phyloP scores from a whole-genome alignment of 2,113 vertebrate genomes.

The Megaleporinus macrocephalus region DNA sequence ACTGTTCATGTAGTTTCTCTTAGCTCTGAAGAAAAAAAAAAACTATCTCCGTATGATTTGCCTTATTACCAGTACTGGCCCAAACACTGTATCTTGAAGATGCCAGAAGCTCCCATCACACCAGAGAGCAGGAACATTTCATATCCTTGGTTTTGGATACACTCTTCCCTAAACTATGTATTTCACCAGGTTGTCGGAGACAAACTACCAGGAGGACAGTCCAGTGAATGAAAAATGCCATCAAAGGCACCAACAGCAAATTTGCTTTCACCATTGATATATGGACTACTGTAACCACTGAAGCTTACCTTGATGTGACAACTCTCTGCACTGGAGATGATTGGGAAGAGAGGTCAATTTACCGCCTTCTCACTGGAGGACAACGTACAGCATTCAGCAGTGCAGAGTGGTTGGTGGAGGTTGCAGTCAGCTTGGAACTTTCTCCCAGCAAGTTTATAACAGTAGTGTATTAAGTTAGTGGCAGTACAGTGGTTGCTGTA shows the following conservation, averaged over 20 bases:
- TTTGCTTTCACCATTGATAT: constrained; percentile 7
- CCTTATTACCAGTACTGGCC: too few species aligned
- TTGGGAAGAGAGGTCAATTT: constrained; percentile 27
- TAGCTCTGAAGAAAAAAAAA: not conserved
- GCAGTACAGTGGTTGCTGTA: constrained; percentile 24
- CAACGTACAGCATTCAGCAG: constrained; percentile 19
- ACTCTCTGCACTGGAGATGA: constrained; percentile 18
- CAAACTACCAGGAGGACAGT: not conserved
- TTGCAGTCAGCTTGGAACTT: constrained; percentile 46
- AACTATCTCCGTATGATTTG: not conserved
- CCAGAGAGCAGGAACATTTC: not conserved
- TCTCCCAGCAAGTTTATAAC: constrained; percentile 38
- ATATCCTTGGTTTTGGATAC: not conserved
- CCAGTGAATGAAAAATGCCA: not conserved
- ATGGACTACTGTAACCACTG: constrained; percentile 40
- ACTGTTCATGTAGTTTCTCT: not conserved
- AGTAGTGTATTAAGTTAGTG: constrained; percentile 48
- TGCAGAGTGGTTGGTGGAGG: constrained; percentile 36
- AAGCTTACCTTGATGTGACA: constrained; percentile 44
- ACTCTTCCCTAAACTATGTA: not conserved
- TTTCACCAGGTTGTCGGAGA: not conserved
- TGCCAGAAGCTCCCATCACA: not conserved
- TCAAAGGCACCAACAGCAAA: not conserved
- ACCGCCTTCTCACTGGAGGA: constrained; percentile 25
- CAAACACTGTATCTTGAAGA: not conserved